Evolutionary conservation across 2,113 vertebrate genomes (phyloP).

Genomic region (Upupa epops): DNA sequence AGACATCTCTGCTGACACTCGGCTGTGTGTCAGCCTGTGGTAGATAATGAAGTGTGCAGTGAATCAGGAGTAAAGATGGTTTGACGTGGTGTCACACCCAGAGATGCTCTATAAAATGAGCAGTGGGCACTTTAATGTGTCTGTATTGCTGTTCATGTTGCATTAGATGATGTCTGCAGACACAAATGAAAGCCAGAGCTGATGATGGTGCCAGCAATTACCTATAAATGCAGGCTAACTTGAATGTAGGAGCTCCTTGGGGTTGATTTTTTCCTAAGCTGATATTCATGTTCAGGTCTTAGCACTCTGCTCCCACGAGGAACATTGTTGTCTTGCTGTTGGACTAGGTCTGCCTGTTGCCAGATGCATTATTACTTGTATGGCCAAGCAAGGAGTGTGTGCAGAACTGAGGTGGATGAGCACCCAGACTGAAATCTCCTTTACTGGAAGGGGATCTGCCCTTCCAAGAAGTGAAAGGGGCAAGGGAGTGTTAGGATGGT

Average conservation of each 20-base stretch:
- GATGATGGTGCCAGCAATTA: slow-evolving; percentile 29
- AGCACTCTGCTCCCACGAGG: not conserved
- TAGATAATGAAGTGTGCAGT: not conserved
- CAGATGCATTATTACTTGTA: not conserved
- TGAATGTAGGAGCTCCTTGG: not conserved
- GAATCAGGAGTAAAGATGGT: not conserved
- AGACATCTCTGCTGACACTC: not conserved
- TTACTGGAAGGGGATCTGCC: not conserved
- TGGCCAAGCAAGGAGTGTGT: not conserved
- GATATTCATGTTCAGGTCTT: not conserved
- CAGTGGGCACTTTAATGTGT: not conserved
- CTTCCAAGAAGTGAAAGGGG: not conserved
- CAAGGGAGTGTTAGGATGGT: not conserved
- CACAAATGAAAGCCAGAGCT: not conserved
- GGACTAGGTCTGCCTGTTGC: not conserved
- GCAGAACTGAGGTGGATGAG: not conserved
- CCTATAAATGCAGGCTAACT: not conserved
- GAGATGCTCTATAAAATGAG: not conserved
- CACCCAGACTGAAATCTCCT: not conserved
- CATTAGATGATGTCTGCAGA: not conserved
- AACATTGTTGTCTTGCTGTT: not conserved
- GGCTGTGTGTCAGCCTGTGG: not conserved
- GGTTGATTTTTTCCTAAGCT: not conserved
- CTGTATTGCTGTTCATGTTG: not conserved
- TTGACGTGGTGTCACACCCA: not conserved